phyloP scores from a whole-genome alignment of 2,888 invertebrate genomes.

The Calameuta idolon region DNA sequence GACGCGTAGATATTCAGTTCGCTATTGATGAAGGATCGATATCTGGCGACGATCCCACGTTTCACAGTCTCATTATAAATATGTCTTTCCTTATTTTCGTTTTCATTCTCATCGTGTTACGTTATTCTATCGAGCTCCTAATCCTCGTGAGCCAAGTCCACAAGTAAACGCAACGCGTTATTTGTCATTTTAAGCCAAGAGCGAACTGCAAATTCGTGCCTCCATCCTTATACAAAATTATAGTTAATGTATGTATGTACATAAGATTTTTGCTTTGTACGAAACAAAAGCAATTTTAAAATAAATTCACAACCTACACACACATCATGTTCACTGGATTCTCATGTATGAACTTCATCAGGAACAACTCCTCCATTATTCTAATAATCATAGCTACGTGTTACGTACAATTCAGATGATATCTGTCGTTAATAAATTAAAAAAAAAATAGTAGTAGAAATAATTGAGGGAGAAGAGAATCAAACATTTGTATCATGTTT shows the following conservation, averaged over 20 bases:
- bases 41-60: not conserved
- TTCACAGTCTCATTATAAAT: not conserved
- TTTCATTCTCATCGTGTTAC: not conserved
- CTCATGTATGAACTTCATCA: conserved; percentile 3
- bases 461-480: not conserved
- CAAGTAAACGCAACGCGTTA: not conserved
- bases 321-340: conserved; percentile 30
- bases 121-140: not conserved
- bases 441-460: conserved; percentile 31
- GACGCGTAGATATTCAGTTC: conserved; percentile 34
- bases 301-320: conserved; percentile 63
- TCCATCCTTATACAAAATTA: conserved; percentile 37
- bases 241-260: conserved; percentile 49
- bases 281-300: conserved; percentile 51
- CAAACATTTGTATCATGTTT: not conserved
- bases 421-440: conserved; percentile 43
- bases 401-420: conserved; percentile 44
- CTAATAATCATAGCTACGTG: conserved; percentile 36
- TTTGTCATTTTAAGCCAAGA: conserved; percentile 7
- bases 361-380: conserved; percentile 36
- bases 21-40: conserved; percentile 21
- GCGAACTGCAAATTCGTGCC: conserved; percentile 35
- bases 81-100: not conserved
- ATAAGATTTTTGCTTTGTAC: conserved; percentile 49
- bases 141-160: not conserved